Conservation (phyloP, 2,888 invertebrate genomes). For the Romanomermis culicivorax region DNA sequence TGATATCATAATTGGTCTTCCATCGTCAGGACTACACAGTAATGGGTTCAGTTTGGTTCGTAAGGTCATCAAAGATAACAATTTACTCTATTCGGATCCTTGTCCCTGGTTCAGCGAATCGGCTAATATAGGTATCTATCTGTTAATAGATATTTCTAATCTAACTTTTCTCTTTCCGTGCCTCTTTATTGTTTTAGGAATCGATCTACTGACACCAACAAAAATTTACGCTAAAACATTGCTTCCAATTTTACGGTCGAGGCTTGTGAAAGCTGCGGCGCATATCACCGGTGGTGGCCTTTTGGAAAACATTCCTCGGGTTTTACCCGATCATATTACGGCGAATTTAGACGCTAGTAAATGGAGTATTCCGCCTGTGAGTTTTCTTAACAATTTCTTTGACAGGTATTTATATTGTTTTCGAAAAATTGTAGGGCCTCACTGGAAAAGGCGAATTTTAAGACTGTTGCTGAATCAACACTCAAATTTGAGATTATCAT, state of each 20-base stretch:
- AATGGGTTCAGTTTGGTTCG: slow-evolving; percentile 78
- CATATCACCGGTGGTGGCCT: slow-evolving; percentile 90
- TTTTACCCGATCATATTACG: slow-evolving; percentile 46
- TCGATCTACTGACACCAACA: slow-evolving; percentile 65
- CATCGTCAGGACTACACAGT: slow-evolving; percentile 76
- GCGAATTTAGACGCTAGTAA: slow-evolving; percentile 26
- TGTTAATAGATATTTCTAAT: too few species aligned
- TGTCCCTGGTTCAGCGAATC: slow-evolving; percentile 39
- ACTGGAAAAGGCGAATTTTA: too few species aligned
- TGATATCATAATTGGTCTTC: slow-evolving; percentile 61
- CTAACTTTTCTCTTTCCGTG: too few species aligned
- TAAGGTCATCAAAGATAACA: slow-evolving; percentile 45
- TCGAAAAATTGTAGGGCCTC: too few species aligned
- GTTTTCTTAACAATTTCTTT: too few species aligned
- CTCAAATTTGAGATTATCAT: too few species aligned
- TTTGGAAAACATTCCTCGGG: slow-evolving; percentile 60
- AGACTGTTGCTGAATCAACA: too few species aligned
- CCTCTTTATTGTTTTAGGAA: too few species aligned
- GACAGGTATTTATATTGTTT: too few species aligned
- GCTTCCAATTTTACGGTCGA: slow-evolving; percentile 46
- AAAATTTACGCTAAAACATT: slow-evolving; percentile 59
- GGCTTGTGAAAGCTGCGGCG: slow-evolving; percentile 58
- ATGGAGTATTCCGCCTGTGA: slow-evolving; percentile 31
- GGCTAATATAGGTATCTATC: background rate
- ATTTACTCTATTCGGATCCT: slow-evolving; percentile 46